Evolutionary conservation across 2,797 vertebrate species (phyloP), one percentile per base, ranked within the genome.

Genomic region (Meda fulgida): DNA sequence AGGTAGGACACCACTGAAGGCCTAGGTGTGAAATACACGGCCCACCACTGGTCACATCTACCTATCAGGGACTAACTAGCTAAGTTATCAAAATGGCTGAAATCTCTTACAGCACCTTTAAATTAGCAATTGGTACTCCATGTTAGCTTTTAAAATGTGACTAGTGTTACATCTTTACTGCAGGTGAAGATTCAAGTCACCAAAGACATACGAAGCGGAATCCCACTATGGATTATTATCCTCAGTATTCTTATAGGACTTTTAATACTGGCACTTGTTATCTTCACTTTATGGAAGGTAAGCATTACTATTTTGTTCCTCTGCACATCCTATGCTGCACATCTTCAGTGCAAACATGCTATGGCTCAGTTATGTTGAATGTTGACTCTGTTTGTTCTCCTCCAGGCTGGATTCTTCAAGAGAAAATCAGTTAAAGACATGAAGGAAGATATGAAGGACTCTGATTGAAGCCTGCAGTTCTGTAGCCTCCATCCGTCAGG

Each of bases 251-350:
- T 99, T 0, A 95, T 96, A 0, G 98, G 98, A 71, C 94, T 99
- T 5, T 89, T 99, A 86, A 96, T 99, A 86, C 91, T 99, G 87
- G 96, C 96, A 16, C 95, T 99, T 36, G 97, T 99, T 86, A 97
- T 99, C 92, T 96, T 99, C 83, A 94, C 89, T 55, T 93, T 99
- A 83, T 99, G 98, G 98, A 99, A 97, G 97, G 98, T 99, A 94
- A 87, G 83, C 10, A 7, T 72, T 23, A 31, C 10, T 63, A 14
- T 26, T 23, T 65, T 36, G 11, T 4, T 78, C 55, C 4, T 26
- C 7, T 60, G 29, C 46, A 76, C 19, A 10, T 55, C 43, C 19
- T 14, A 14, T 46, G 13, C 43, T 46, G 43, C 13, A 14, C 46
- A 48, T 48, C 46, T 48, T 11, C 19, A 23, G 46, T 34, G 46